Evolutionary conservation across 1,140 invertebrate genomes (phyloP).

Genomic region (Drosophila quadrilineata): DNA sequence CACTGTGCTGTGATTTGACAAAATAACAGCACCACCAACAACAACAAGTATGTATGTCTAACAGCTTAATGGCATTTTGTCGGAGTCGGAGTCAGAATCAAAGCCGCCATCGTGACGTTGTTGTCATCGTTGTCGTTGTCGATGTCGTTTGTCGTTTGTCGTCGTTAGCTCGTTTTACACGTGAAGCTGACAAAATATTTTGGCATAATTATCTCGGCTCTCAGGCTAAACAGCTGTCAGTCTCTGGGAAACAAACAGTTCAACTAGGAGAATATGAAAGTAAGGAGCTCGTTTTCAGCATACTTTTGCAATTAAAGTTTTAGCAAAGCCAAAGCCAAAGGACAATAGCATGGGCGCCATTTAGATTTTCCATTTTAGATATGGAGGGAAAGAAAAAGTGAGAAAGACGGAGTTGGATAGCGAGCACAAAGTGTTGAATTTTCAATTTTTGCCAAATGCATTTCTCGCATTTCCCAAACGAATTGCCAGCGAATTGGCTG

Average conservation of each 20-base stretch:
- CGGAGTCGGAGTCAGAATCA: no score
- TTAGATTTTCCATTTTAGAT: slow-evolving; percentile 64
- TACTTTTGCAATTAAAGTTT: slow-evolving; percentile 68
- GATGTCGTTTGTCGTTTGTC: no score
- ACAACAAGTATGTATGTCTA: background rate
- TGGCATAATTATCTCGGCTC: slow-evolving; percentile 59
- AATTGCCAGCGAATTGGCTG: slow-evolving; percentile 16
- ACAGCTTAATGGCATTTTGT: slow-evolving; percentile 24
- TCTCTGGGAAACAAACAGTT: background rate
- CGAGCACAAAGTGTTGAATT: slow-evolving; percentile 32
- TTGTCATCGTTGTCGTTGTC: no score
- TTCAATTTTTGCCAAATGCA: slow-evolving; percentile 36
- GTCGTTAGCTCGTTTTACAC: background rate
- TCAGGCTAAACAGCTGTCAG: slow-evolving; percentile 1
- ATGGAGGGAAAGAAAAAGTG: background rate
- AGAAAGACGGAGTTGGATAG: background rate
- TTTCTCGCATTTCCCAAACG: slow-evolving; percentile 9
- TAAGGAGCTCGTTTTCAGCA: no score
- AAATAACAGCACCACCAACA: background rate
- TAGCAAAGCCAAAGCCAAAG: slow-evolving; percentile 20
- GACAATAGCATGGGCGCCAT: slow-evolving; percentile 56
- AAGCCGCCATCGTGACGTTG: slow-evolving; percentile 7
- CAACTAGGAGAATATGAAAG: slow-evolving; percentile 1
- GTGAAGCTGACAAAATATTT: slow-evolving; percentile 42
- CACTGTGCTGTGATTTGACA: slow-evolving; percentile 27